Base-by-base conservation (phyloP, 1,140 invertebrate species). In the Parasteatoda tepidariorum region DNA sequence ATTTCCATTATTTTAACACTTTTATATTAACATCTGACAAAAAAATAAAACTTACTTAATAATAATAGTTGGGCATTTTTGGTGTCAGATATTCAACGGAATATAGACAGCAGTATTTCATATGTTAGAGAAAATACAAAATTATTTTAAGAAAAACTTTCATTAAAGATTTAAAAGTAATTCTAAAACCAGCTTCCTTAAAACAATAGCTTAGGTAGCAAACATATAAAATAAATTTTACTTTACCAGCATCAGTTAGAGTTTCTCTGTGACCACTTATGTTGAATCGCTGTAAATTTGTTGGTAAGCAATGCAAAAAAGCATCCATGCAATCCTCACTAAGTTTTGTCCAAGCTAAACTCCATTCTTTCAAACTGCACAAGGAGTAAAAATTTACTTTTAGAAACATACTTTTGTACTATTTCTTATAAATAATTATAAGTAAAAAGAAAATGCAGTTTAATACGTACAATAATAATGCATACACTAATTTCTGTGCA, bases 301-400 rank as follows among this genome's bases (percentile, higher is more conserved):
- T 84, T 0, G 95, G 92, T 64, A 95, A 87, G 85, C 90, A 89
- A 15, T 89, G 88, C 82, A 93, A 93, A 6, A 96, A 85, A 33
- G 91, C 90, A 13, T 91, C 87, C 33, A 96, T 90, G 7, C 91
- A 90, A 5, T 91, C 89, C 18, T 88, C 87, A 84, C 89, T 90
- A n/a, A 97, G 87, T 66, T 91, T 90, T 74, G 94, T 95, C 96
- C 96, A 97, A 0, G 93, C 93, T 76, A 97, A 88, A 89, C 97
- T 96, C 28, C 97, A 88, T 33, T 93, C 92, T 84, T 90, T 91
- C 61, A 96, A 89, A 73, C 93, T 95, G 87, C 85, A 90, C 18
- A 48, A 48, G 18, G 9, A 4, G 38, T 13, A 48, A 48, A 48
- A 2, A 48, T 4, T 48, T 48, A 13, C 5, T 41, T 41, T 41